Percentiles rank a stretch among this genome's conserved stretches.
phyloP scores from a whole-genome alignment of 2,113 vertebrate genomes.

The Lanius ludovicianus region DNA sequence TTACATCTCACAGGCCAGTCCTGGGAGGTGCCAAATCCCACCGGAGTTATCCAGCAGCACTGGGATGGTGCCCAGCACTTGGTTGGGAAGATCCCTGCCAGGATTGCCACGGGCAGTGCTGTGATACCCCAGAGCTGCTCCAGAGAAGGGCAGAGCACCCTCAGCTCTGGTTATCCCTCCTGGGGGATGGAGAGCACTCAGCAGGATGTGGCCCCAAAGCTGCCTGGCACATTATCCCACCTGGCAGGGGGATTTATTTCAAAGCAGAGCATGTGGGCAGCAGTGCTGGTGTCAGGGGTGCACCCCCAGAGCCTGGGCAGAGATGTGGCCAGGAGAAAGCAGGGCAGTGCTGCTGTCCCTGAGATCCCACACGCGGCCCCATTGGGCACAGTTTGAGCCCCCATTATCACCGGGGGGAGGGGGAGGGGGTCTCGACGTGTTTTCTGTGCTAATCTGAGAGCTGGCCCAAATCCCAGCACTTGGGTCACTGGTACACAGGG shows the following conservation, averaged over 20 bases:
- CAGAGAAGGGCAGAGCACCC: neutral
- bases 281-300: neutral
- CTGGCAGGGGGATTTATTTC: neutral
- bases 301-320: neutral
- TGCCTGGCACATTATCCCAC: neutral
- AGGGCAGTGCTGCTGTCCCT: neutral
- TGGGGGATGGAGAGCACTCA: neutral
- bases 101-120: neutral
- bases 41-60: neutral
- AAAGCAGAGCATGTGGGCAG: neutral
- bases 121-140: neutral
- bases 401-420: slow-evolving; percentile 17
- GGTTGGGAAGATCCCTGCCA: neutral
- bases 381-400: slow-evolving; percentile 28
- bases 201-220: neutral
- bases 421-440: slow-evolving; percentile 71
- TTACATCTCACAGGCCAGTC: neutral
- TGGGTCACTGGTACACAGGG: slow-evolving; percentile 80
- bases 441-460: slow-evolving; percentile 80
- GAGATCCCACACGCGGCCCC: neutral
- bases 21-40: neutral
- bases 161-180: neutral
- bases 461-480: slow-evolving; percentile 77
- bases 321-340: neutral
- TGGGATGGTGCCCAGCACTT: neutral